Evolutionary conservation across 2,113 vertebrate species (phyloP).

Genomic region (Hyaena hyaena): DNA sequence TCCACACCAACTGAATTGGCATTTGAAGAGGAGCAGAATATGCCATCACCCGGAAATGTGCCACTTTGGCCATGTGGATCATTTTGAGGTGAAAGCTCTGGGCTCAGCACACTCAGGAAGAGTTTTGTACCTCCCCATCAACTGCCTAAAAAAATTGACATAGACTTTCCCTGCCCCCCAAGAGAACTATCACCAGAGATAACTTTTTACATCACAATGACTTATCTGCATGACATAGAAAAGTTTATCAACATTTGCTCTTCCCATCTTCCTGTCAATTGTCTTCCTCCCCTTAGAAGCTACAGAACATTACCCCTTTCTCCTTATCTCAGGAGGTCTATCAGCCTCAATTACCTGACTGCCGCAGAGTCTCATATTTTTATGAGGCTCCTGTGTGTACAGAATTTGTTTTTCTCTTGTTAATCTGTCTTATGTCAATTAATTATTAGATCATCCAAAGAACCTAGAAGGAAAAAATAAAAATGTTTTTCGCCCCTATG

Average conservation of each 20-base stretch:
- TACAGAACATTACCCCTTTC: not conserved
- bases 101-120: not conserved
- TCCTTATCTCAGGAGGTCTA: not conserved
- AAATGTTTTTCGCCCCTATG: not conserved
- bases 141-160: not conserved
- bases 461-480: not conserved
- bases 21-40: not conserved
- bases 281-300: not conserved
- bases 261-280: not conserved
- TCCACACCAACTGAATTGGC: not conserved
- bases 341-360: not conserved
- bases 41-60: rapidly evolving
- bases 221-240: not conserved
- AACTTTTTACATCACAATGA: not conserved
- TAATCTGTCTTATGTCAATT: not conserved
- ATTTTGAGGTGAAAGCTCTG: not conserved
- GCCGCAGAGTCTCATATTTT: not conserved
- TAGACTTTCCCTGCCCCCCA: not conserved
- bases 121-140: not conserved
- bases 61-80: not conserved
- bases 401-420: not conserved
- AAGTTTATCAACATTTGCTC: not conserved
- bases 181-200: not conserved
- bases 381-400: not conserved
- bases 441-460: not conserved